These are phyloP conservation scores for Ceratina calcarata DNA, from an alignment of 1,140 invertebrate species.

Conservation along the genomic window DNA sequence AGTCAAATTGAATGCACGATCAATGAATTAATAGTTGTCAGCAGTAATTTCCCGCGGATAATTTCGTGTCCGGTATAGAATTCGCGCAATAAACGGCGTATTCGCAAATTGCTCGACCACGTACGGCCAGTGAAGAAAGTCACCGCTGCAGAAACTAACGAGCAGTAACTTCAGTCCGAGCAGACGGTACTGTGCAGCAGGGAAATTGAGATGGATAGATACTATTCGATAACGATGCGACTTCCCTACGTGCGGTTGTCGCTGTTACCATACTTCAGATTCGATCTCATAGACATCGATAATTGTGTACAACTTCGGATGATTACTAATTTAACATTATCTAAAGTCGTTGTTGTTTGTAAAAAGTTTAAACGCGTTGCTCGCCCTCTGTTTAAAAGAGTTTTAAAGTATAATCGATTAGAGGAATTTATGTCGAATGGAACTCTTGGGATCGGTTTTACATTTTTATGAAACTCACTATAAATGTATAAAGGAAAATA, in stretches of 20 bases:
- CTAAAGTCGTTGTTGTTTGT: background rate
- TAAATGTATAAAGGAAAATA: background rate
- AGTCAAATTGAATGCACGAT: too few species aligned
- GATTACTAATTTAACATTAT: too few species aligned
- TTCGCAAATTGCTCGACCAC: background rate
- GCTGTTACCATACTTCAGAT: slow-evolving; percentile 24
- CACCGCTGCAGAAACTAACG: slow-evolving; percentile 27
- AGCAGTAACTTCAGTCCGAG: slow-evolving; percentile 24
- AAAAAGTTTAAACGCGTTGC: too few species aligned
- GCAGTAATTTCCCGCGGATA: too few species aligned
- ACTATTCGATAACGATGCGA: slow-evolving; percentile 46
- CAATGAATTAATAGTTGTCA: too few species aligned
- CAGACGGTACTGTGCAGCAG: background rate
- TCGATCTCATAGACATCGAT: background rate
- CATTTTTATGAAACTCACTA: background rate
- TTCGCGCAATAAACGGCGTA: background rate
- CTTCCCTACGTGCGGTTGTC: slow-evolving; percentile 41
- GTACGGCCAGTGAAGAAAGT: slow-evolving; percentile 11
- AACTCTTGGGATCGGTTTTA: background rate
- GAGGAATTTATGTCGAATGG: background rate
- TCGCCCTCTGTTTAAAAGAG: background rate
- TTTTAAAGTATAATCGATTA: background rate
- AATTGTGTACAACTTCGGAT: slow-evolving; percentile 4
- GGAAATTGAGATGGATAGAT: slow-evolving; percentile 50
- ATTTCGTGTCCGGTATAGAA: background rate